Conservation (phyloP, 2,888 invertebrate genomes). For the Melitaea athalia region DNA sequence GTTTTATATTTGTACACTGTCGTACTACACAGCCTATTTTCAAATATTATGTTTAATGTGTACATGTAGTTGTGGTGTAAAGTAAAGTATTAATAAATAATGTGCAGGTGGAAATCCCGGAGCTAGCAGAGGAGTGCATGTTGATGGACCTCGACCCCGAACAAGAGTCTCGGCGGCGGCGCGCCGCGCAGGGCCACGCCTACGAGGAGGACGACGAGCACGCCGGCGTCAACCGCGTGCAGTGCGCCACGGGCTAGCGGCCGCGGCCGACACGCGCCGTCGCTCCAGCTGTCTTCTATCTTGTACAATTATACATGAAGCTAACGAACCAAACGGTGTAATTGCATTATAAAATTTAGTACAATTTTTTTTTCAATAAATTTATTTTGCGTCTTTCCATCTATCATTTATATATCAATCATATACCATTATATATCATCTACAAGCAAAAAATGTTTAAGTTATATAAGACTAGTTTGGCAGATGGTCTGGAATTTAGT, state of each 20-base stretch:
- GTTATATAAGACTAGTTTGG: too few species aligned
- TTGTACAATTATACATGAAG: background rate
- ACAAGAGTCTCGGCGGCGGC: constrained; percentile 85
- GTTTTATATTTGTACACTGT: too few species aligned
- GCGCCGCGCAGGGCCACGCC: constrained; percentile 81
- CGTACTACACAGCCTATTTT: too few species aligned
- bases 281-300: background rate
- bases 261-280: too few species aligned
- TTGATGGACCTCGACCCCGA: constrained; percentile 90
- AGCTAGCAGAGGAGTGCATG: constrained; percentile 88
- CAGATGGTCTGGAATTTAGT: too few species aligned
- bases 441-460: too few species aligned
- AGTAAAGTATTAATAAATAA: too few species aligned
- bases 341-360: background rate
- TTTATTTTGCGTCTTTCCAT: background rate
- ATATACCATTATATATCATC: too few species aligned
- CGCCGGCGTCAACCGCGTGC: constrained; percentile 87
- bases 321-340: too few species aligned
- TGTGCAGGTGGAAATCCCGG: constrained; percentile 83
- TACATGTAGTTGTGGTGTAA: too few species aligned
- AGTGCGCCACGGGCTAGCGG: constrained; percentile 87
- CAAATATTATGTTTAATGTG: too few species aligned
- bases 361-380: constrained; percentile 9
- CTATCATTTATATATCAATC: too few species aligned
- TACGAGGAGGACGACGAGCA: constrained; percentile 90